phyloP scores from a whole-genome alignment of 1,140 invertebrate species.

The Adelges cooleyi region DNA sequence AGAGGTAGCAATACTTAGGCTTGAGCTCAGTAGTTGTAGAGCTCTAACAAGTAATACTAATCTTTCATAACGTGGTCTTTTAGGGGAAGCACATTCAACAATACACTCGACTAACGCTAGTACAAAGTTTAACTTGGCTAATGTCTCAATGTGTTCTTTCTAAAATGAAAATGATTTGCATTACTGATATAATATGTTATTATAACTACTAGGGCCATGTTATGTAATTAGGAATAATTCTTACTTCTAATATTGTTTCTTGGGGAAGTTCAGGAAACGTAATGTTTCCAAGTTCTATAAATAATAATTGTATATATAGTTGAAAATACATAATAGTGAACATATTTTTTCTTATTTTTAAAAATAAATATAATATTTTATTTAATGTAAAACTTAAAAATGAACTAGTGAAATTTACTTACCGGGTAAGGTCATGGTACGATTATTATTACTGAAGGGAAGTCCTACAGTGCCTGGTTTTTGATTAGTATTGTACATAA shows the following conservation, averaged over 20 bases:
- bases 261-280: conserved; percentile 83
- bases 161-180: conserved; percentile 33
- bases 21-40: conserved; percentile 83
- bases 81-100: conserved; percentile 63
- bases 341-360: no score
- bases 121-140: conserved; percentile 85
- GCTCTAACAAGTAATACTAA: conserved; percentile 81
- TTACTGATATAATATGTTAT: no score
- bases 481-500: conserved; percentile 13
- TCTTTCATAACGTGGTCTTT: conserved; percentile 62
- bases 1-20: conserved; percentile 76
- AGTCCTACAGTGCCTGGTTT: conserved; percentile 10
- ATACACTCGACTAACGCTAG: conserved; percentile 82
- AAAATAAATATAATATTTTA: conserved; percentile 10
- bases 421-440: conserved; percentile 63
- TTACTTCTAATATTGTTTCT: conserved; percentile 76
- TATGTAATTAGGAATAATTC: no score
- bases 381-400: neutral
- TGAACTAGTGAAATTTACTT: conserved; percentile 18
- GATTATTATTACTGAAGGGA: conserved; percentile 16
- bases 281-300: conserved; percentile 35
- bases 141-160: conserved; percentile 83
- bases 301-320: no score
- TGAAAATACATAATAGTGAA: no score
- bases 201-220: no score